Base-by-base conservation (phyloP, 1,140 invertebrate species). In the Diplogasteroides magnus region DNA sequence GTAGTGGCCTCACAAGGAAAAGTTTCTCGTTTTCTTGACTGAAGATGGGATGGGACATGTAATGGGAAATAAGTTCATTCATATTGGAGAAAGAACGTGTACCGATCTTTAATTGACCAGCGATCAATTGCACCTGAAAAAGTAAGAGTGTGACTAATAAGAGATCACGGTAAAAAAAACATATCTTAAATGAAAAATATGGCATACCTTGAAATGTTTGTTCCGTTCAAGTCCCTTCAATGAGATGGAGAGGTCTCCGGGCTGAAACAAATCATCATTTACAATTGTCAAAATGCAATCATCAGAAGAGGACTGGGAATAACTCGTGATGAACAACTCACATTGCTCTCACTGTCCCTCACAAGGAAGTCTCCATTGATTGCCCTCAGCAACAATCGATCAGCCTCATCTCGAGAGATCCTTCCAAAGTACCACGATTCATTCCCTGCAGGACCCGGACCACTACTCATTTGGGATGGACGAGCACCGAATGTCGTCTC, bases 321-420 rank as follows among this genome's bases (percentile, higher is more conserved):
- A n/a, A n/a, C n/a, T n/a, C n/a, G n/a, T n/a, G n/a, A n/a, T 61
- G 31, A 27, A 14, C 14, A 48, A 88, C 90, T 90, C 85, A 97
- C 94, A 87, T 97, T 97, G 80, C 94, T 97, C 88, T 98, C 96
- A 84, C 92, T 95, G 85, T 98, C 94, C 80, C 95, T 87, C 80
- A 99, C 94, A 76, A 99, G 89, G 86, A 97, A 99, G 86, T 98
- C 95, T 27, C 96, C 96, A 85, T 98, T 92, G 77, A 91, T 89
- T 26, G 93, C 96, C 84, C 91, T 90, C 78, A 92, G 94, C 75
- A 99, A 87, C 79, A 97, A 85, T 74, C 90, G 89, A 85, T 98
- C 96, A 86, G 94, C 96, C 83, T 97, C 92, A 74, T 90, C 90
- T 74, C 96, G 88, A 26, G 92, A 91, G 77, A 99, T 93, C 77